A percentile compares a stretch with the other conserved stretches of the same genome.
Conservation (phyloP, 2,888 invertebrate genomes). For the Papilio elwesi region DNA sequence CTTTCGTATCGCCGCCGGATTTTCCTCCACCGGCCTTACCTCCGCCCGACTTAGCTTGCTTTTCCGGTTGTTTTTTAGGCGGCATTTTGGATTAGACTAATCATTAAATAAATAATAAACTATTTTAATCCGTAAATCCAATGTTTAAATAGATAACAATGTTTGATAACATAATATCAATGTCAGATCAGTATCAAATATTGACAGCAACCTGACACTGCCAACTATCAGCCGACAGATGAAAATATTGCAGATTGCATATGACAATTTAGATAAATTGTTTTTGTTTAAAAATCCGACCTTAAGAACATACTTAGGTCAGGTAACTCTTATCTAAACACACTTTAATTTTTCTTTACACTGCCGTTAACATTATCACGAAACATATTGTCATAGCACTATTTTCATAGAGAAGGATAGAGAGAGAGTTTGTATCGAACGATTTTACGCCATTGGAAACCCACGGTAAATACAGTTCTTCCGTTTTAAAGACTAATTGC, state of each 20-base stretch:
- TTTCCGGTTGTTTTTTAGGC: slow-evolving; percentile 88
- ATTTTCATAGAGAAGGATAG: too few relatives aligned
- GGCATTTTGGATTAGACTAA: slow-evolving; percentile 84
- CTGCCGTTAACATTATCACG: too few relatives aligned
- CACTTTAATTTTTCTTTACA: too few relatives aligned
- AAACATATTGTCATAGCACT: too few relatives aligned
- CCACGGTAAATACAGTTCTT: too few relatives aligned
- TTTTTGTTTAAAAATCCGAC: too few relatives aligned
- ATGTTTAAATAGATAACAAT: not conserved
- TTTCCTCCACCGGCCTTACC: slow-evolving; percentile 55
- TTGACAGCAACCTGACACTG: not conserved
- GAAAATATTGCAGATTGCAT: not conserved
- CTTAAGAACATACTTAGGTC: too few relatives aligned
- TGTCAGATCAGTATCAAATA: not conserved
- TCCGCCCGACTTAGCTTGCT: slow-evolving; percentile 79
- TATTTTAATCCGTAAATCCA: not conserved
- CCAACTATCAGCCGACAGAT: not conserved
- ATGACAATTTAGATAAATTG: too few relatives aligned
- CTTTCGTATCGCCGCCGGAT: slow-evolving; percentile 73
- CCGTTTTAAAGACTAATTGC: too few relatives aligned
- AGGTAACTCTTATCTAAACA: too few relatives aligned
- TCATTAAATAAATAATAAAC: not conserved
- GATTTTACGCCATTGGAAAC: too few relatives aligned
- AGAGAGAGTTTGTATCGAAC: too few relatives aligned
- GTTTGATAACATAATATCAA: slow-evolving; percentile 2